Base-by-base conservation (phyloP, 2,888 invertebrate genomes). In the Agrotis ipsilon region DNA sequence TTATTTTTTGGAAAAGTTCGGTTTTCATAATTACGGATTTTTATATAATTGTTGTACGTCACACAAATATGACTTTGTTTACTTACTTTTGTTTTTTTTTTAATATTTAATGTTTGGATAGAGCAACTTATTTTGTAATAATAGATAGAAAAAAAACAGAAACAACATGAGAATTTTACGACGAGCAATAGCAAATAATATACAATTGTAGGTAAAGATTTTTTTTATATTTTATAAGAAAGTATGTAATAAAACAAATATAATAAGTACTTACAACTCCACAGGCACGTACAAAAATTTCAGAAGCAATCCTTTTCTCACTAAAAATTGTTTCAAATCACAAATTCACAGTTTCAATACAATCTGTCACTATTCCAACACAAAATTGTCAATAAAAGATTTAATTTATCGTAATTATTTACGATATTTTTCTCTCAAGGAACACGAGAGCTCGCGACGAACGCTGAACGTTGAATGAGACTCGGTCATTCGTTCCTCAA, bases 401-500 rank as follows among this genome's bases (percentile, higher is more conserved):
- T 5, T 39, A 11, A 67, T 54, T 62, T 54, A 59, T 57, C 72
- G 72, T 62, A 61, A 60, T 52, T 49, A 14, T 67, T 66, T 49
- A 46, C 49, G 67, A 39, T 39, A 45, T 55, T 62, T 59, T 48
- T 11, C 11, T 51, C 14, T 14, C 14, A 32, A 6, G n/a, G 1
- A 0, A 45, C 57, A 64, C 79, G 7, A 49, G 78, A 49, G 0
- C 18, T 14, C 27, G 0, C 61, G n/a, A 51, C 64, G 21, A 48
- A 16, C 9, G 74, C 39, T 60, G 48, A 72, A 49, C 54, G 61
- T 19, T 60, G 82, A 85, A 82, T 85, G 84, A 77, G 51, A 14
- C 45, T 67, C n/a, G 1, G 14, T 24, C 57, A 49, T 62, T 78
- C 82, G 55, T 74, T 82, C 75, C 49, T 69, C 68, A 83, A 80